Base-by-base conservation (phyloP, 1,140 invertebrate genomes). In the Drosophila triauraria region DNA sequence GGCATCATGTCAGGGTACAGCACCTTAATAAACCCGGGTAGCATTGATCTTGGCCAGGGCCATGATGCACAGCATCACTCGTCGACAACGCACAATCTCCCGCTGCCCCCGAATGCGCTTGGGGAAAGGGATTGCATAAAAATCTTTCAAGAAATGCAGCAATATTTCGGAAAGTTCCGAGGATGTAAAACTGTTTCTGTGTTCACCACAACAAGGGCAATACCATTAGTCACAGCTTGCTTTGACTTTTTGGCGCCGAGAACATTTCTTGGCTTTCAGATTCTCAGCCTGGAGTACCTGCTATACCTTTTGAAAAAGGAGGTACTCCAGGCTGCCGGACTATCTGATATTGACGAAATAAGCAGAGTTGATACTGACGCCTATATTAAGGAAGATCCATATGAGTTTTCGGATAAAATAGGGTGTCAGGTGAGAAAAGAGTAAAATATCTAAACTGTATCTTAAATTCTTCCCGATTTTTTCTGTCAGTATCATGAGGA, bases 31-130 rank as follows among this genome's bases (percentile, higher is more conserved):
- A 77, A 91, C 77, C 91, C 91, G 2, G 86, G 80, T 4, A 53
- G 70, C 0, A 23, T 80, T 0, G 68, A 79, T 3, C 91, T 90
- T 23, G 91, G 91, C 0, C 80, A 68, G n/a, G 23, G 42, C 27
- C 57, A 71, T 69, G 75, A 91, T 4, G 68, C 91, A 0, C 60
- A 64, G 23, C 46, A 69, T 6, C 86, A 92, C 53, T n/a, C 81
- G 0, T 25, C 17, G 0, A 63, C 51, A 0, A 91, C 91, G 0
- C 91, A 92, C 42, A 47, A 65, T 1, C 51, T 92, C 8, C 91
- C 91, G 0, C 17, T 92, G 38, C 91, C 90, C 0, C 91, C 91
- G 0, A 38, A 79, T 5, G 91, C 91, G 3, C 13, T 91, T 30
- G 91, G 91, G 0, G 91, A 92, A 12, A 10, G 23, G 0, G 42